Conservation (phyloP, 1,140 invertebrate species). For the Drosophila simulans region DNA sequence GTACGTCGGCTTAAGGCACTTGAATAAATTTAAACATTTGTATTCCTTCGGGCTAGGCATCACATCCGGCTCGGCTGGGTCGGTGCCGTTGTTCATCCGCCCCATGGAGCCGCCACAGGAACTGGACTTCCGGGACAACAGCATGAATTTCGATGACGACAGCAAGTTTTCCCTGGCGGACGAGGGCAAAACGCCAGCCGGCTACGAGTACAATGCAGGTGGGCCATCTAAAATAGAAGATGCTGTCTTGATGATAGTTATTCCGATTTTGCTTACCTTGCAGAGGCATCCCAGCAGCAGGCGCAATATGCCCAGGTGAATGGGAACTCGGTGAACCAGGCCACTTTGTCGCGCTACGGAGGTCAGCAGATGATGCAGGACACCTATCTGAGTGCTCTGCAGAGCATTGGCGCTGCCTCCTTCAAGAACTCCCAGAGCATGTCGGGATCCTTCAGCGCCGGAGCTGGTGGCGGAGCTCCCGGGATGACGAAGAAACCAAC, state of each 20-base stretch:
- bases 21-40: not conserved
- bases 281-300: conserved; percentile 79
- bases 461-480: conserved; percentile 38
- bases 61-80: conserved; percentile 67
- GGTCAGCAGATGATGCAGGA: conserved; percentile 78
- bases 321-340: conserved; percentile 57
- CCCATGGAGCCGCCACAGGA: conserved; percentile 85
- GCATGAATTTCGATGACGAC: conserved; percentile 84
- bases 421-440: conserved; percentile 78
- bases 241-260: not conserved
- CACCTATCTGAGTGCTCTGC: conserved; percentile 73
- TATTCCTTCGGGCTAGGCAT: conserved; percentile 45
- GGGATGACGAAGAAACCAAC: conserved; percentile 70
- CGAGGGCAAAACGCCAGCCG: conserved; percentile 84
- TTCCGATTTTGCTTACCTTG: not conserved
- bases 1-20: not conserved
- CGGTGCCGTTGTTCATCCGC: conserved; percentile 72
- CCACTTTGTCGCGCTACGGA: conserved; percentile 63
- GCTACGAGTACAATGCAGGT: conserved; percentile 84
- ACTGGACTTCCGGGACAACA: conserved; percentile 87
- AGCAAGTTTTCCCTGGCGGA: conserved; percentile 84
- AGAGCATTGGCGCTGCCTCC: conserved; percentile 75
- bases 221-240: not conserved
- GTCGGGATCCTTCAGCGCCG: conserved; percentile 60
- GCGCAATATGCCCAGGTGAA: conserved; percentile 72